Conservation (phyloP, 1,140 invertebrate genomes). For the Ladona fulva region DNA sequence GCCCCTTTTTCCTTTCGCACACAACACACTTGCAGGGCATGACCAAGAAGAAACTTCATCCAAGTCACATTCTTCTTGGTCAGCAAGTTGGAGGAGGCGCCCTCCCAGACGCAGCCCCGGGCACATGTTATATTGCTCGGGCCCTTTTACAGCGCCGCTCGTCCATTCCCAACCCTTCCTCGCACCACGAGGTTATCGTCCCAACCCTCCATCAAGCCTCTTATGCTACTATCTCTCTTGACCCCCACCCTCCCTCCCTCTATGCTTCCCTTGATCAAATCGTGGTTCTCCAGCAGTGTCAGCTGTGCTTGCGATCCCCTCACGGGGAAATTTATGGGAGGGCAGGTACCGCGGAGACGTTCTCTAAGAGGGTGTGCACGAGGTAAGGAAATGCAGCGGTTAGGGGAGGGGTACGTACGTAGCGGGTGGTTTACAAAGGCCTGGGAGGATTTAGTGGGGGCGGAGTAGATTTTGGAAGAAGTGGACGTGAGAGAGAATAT, state of each 20-base stretch:
- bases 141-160: neutral
- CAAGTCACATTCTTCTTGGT: conserved; percentile 4
- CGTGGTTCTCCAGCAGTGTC: neutral
- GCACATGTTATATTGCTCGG: neutral
- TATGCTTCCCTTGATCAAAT: neutral
- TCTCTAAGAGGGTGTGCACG: neutral
- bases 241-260: neutral
- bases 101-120: neutral
- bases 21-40: neutral
- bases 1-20: neutral
- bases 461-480: too few relatives aligned
- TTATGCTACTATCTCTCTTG: neutral
- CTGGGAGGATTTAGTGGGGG: too few relatives aligned
- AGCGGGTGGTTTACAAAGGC: neutral
- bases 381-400: neutral
- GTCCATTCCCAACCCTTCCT: neutral
- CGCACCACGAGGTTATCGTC: neutral
- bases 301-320: neutral
- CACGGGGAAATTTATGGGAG: neutral
- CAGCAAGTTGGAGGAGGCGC: neutral
- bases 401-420: neutral
- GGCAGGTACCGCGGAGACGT: neutral
- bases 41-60: neutral
- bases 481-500: too few relatives aligned
- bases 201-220: neutral